These are phyloP conservation scores for Tokudaia tokunoshimensis DNA, from an alignment of 2,797 vertebrate genomes.

Conservation along the genomic window DNA sequence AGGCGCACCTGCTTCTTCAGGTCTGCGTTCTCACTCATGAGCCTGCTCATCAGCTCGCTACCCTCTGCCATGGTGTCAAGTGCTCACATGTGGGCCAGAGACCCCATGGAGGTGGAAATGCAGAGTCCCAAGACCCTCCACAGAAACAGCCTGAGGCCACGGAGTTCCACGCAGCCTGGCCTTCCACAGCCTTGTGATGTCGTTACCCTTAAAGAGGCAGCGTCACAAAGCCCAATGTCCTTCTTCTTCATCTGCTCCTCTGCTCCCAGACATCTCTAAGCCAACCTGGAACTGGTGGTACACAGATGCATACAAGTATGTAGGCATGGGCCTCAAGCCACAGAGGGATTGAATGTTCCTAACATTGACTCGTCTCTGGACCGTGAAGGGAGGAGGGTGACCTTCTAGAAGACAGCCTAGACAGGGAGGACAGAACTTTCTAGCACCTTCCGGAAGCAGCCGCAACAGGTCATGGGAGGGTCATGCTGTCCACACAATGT, in stretches of 20 bases:
- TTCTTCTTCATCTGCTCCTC: background rate
- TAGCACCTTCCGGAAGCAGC: background rate
- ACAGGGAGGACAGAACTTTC: background rate
- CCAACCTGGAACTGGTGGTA: background rate
- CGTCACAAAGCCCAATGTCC: fast-evolving
- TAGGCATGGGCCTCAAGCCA: background rate
- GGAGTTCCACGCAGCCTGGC: conserved; percentile 23
- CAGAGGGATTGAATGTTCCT: background rate
- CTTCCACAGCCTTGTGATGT: conserved; percentile 83
- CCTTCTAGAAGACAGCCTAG: background rate
- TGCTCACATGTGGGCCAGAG: background rate
- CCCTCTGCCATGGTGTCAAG: conserved; percentile 75
- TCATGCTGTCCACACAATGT: background rate
- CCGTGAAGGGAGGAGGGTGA: background rate
- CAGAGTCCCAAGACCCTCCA: background rate
- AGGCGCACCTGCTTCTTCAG: conserved; percentile 85
- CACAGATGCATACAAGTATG: no score
- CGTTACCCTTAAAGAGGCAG: conserved; percentile 71
- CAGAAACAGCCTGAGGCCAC: background rate
- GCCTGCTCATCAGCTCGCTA: conserved; percentile 77
- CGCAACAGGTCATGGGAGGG: background rate
- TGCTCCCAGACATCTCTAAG: no score
- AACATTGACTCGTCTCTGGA: background rate
- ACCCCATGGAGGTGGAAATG: conserved; percentile 66
- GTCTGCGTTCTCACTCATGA: conserved; percentile 82